Conservation (phyloP, 2,113 vertebrate species). For the Cinclus mexicanus region DNA sequence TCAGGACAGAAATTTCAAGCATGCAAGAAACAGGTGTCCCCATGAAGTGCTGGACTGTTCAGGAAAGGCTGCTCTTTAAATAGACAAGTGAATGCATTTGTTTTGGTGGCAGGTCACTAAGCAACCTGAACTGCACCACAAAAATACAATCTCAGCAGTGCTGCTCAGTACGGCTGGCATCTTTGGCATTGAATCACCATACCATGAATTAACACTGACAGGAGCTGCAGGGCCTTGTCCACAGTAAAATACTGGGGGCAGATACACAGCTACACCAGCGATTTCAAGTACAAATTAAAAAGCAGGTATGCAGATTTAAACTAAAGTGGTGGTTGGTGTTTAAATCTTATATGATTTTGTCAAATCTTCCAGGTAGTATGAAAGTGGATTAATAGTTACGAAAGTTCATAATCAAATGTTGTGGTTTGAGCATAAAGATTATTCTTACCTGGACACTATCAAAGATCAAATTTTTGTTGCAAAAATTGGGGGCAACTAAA, state of each 20-base stretch:
- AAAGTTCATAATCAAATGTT: not conserved
- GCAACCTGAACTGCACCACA: slow-evolving; percentile 26
- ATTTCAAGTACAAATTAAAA: not conserved
- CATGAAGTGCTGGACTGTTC: not conserved
- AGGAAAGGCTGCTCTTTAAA: slow-evolving; percentile 64
- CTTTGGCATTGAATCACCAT: rapidly evolving
- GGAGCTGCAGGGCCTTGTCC: not conserved
- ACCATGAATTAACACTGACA: not conserved
- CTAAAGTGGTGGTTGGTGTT: not conserved
- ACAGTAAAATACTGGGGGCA: not conserved
- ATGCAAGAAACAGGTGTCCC: slow-evolving; percentile 50
- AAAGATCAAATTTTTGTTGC: not conserved
- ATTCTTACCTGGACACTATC: not conserved
- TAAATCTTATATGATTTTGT: not conserved
- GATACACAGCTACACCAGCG: no score
- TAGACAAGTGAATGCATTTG: slow-evolving; percentile 63
- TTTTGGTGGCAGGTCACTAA: slow-evolving; percentile 68
- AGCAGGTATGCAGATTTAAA: not conserved
- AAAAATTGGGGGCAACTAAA: not conserved
- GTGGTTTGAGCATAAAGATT: not conserved
- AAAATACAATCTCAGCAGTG: not conserved
- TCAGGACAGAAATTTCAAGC: slow-evolving; percentile 49
- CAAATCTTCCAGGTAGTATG: not conserved
- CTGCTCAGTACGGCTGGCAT: not conserved
- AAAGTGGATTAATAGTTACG: not conserved